Conservation (phyloP, 2,888 invertebrate genomes). For the Dicycla oo region DNA sequence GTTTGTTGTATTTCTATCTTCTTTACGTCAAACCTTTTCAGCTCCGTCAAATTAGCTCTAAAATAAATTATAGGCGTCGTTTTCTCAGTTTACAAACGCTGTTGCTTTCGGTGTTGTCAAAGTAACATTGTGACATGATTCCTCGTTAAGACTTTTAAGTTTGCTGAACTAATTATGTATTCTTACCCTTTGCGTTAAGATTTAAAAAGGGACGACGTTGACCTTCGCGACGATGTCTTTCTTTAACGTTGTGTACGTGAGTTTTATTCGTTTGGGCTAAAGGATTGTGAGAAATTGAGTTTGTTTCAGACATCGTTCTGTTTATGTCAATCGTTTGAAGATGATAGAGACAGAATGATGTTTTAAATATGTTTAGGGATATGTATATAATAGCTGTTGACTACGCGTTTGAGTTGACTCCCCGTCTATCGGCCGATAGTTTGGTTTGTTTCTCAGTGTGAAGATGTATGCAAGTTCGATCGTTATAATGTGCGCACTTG, state of each 20-base stretch:
- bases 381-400: too few relatives aligned
- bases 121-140: conserved; percentile 16
- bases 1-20: conserved; percentile 1
- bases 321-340: background rate
- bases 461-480: too few relatives aligned
- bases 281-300: background rate
- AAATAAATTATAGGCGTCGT: conserved; percentile 30
- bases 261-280: conserved; percentile 1
- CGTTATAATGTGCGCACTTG: too few relatives aligned
- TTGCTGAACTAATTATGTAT: conserved; percentile 48
- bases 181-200: conserved; percentile 33
- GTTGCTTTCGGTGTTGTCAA: conserved; percentile 14
- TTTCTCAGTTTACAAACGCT: conserved; percentile 33
- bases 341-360: background rate
- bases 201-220: conserved; percentile 30
- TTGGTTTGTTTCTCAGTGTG: too few relatives aligned
- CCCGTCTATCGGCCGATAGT: too few relatives aligned
- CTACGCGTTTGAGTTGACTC: too few relatives aligned
- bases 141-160: conserved; percentile 20
- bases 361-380: background rate
- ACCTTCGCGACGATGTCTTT: conserved; percentile 1
- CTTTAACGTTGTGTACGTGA: conserved; percentile 4
- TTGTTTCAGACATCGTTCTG: background rate
- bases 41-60: conserved; percentile 5
- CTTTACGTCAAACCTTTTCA: conserved; percentile 2